phyloP scores from a whole-genome alignment of 2,113 vertebrate genomes.

The Larimichthys polyactis region DNA sequence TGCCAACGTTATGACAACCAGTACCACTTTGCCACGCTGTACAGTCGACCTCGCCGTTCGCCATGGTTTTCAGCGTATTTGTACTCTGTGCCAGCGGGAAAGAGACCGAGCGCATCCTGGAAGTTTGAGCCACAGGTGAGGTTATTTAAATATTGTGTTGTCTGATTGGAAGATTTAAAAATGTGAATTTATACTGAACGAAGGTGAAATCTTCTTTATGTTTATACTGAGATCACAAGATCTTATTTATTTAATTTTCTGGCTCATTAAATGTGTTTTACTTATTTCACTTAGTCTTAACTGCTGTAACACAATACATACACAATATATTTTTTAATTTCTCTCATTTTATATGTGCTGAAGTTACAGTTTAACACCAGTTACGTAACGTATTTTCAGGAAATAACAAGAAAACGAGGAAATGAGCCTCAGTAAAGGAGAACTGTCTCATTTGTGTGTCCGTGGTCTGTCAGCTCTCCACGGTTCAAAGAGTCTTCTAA shows the following conservation, averaged over 20 bases:
- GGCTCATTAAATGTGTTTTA: background rate
- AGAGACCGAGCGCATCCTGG: conserved; percentile 70
- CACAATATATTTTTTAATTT: background rate
- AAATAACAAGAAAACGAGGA: conserved; percentile 16
- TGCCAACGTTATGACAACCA: conserved; percentile 75
- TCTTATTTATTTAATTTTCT: background rate
- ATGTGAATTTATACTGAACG: background rate
- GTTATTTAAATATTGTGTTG: too few species aligned
- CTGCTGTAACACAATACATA: background rate
- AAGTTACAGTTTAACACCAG: background rate
- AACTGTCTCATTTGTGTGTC: background rate
- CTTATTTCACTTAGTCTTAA: background rate
- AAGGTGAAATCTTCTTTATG: background rate
- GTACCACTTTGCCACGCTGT: conserved; percentile 78
- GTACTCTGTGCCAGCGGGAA: conserved; percentile 59
- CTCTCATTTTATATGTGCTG: background rate
- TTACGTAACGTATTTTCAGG: background rate
- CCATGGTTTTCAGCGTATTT: conserved; percentile 80
- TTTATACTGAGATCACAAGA: background rate
- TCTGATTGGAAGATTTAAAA: background rate
- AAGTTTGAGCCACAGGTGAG: conserved; percentile 83
- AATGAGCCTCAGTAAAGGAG: background rate
- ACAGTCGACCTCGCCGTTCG: conserved; percentile 70
- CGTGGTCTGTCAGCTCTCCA: background rate
- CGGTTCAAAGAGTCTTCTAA: background rate